These are phyloP conservation scores for Octodonta nipae DNA, from an alignment of 2,888 invertebrate species.

Conservation along the genomic window DNA sequence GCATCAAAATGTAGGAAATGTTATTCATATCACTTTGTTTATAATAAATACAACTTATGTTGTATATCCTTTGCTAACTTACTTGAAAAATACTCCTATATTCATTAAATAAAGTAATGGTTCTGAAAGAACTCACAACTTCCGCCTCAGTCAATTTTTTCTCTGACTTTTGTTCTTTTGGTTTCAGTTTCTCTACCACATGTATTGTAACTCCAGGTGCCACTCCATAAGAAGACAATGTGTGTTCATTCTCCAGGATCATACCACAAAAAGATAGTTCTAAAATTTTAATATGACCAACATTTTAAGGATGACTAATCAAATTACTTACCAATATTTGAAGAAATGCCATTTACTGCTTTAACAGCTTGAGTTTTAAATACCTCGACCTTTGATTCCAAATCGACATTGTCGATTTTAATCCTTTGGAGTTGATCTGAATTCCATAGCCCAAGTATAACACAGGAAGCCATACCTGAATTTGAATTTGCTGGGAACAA, in stretches of 20 bases:
- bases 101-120: constrained; percentile 45
- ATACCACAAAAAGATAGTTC: constrained; percentile 61
- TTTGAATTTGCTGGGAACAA: no score
- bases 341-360: no score
- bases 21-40: no score
- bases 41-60: no score
- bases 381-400: constrained; percentile 47
- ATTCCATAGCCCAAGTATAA: constrained; percentile 2
- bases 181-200: constrained; percentile 38
- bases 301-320: no score
- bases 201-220: constrained; percentile 45
- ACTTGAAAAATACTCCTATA: constrained; percentile 56
- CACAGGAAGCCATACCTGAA: constrained; percentile 1
- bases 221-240: constrained; percentile 50
- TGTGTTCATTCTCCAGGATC: constrained; percentile 47
- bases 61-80: no score
- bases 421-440: constrained; percentile 32
- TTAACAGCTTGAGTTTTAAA: constrained; percentile 34
- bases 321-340: no score
- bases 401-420: constrained; percentile 46
- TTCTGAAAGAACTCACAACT: constrained; percentile 48
- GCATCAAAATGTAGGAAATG: no score
- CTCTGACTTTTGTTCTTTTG: constrained; percentile 26
- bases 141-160: constrained; percentile 45
- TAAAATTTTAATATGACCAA: constrained; percentile 24